Conservation (phyloP, 2,113 vertebrate genomes). For the Poecile atricapillus region DNA sequence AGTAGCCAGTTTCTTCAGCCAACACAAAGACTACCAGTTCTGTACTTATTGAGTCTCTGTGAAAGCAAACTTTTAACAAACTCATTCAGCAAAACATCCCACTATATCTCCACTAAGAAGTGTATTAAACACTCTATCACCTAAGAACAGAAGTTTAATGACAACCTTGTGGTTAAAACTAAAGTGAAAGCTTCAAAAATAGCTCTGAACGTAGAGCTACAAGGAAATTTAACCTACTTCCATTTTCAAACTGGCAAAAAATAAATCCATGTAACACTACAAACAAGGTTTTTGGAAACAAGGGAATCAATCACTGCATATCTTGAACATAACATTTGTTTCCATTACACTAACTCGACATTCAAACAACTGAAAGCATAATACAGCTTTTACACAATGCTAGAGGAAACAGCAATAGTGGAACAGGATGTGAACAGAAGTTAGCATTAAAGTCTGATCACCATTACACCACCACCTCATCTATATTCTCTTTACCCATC, state of each 20-base stretch:
- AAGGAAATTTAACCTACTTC: not conserved
- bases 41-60: not conserved
- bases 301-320: not conserved
- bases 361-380: not conserved
- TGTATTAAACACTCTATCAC: not conserved
- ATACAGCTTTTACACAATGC: not conserved
- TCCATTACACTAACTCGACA: not conserved
- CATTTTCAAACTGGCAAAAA: not conserved
- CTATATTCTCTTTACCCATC: not conserved
- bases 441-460: not conserved
- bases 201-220: not conserved
- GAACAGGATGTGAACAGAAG: constrained; percentile 8
- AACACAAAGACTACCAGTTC: not conserved
- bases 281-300: not conserved
- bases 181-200: not conserved
- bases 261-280: not conserved
- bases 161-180: not conserved
- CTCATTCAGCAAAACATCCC: not conserved
- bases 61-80: not conserved
- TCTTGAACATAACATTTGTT: not conserved
- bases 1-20: not conserved
- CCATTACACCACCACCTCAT: not conserved
- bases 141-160: not conserved
- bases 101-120: not conserved
- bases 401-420: not conserved